Base-by-base conservation (phyloP, 2,888 invertebrate genomes). In the Anarsia innoxiella region DNA sequence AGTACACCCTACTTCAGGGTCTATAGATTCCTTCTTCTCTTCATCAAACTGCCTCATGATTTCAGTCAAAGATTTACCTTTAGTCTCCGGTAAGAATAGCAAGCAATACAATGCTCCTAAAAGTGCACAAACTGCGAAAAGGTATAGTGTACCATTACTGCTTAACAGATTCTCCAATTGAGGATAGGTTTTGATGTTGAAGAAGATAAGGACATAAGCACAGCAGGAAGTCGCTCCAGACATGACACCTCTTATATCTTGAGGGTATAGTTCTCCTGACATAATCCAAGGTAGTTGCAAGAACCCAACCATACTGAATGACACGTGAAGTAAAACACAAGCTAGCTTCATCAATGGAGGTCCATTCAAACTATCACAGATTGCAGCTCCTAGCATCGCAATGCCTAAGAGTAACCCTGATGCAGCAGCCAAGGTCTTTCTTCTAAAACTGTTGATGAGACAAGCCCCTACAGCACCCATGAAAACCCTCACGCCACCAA, bases 231-330 rank as follows among this genome's bases (percentile, higher is more conserved):
- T 91, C 0, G 91, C 69, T 0, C 92, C 92, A 0, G 90, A 88
- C 86, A 91, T 88, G 0, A 90, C 87, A 0, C 91, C 90, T 47
- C 92, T 75, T 1, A 90, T 89, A 39, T 88, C 86, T 44, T 91
- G 79, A 1, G 91, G 91, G 51, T 91, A 92, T 28, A 92, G 59
- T 55, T 92, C 92, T 1, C 91, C 91, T 0, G 89, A 91, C 88
- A 92, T 88, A 15, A 92, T 88, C 91, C 91, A 92, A 0, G 92
- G 92, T 2, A 92, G 74, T 13, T 91, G 92, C 0, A 92, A 66
- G 65, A 90, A 91, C 0, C 92, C 92, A 1, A 91, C 84, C 91
- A 91, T 92, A 43, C 90, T 90, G 53, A 90, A 90, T 0, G 89
- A 88, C 0, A 92, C 91, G 59, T 92, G 91, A 10, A 88, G 73